Conservation (phyloP, 2,888 invertebrate species). For the Euzophera pinguis region DNA sequence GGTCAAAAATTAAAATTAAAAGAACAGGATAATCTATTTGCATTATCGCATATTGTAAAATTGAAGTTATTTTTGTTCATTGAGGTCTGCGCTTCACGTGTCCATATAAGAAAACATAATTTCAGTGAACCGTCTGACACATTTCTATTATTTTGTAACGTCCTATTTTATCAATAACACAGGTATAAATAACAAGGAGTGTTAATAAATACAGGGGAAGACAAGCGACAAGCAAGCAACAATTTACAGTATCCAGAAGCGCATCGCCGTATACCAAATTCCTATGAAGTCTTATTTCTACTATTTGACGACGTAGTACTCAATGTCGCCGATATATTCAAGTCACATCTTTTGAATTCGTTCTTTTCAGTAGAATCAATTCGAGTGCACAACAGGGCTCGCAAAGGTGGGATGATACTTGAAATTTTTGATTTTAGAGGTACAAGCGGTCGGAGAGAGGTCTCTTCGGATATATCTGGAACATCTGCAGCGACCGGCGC, state of each 20-base stretch:
- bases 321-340: background rate
- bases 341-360: background rate
- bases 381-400: background rate
- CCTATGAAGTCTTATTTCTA: background rate
- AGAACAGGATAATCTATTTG: too few species aligned
- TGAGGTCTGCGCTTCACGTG: too few species aligned
- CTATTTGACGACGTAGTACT: background rate
- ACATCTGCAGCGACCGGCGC: background rate
- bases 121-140: too few species aligned
- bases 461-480: background rate
- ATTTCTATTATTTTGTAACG: too few species aligned
- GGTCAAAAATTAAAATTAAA: too few species aligned
- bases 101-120: too few species aligned
- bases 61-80: too few species aligned
- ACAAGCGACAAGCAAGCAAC: background rate
- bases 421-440: background rate
- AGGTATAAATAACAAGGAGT: too few species aligned
- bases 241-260: background rate
- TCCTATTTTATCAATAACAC: too few species aligned
- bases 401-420: background rate
- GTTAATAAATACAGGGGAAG: background rate
- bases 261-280: background rate
- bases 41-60: too few species aligned
- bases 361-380: background rate
- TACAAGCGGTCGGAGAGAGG: background rate